These are phyloP conservation scores for Todus mexicanus DNA, from an alignment of 2,797 vertebrate genomes.

Conservation along the genomic window DNA sequence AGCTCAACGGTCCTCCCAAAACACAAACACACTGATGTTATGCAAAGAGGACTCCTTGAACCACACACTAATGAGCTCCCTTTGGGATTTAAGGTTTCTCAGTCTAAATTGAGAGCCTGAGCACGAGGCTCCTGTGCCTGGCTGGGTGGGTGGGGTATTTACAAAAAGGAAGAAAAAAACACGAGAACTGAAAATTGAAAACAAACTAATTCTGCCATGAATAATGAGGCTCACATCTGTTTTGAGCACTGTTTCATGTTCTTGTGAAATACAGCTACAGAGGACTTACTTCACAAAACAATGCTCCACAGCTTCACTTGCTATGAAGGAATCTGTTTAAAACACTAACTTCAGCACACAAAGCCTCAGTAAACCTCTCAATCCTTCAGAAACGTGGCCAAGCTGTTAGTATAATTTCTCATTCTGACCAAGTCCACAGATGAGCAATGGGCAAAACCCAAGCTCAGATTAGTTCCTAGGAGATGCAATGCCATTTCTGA, in stretches of 20 bases:
- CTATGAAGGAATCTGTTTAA: background rate
- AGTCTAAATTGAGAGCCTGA: background rate
- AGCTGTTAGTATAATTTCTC: background rate
- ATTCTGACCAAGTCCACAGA: background rate
- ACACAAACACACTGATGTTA: background rate
- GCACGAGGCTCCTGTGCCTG: background rate
- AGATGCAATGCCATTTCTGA: background rate
- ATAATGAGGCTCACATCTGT: conserved; percentile 1
- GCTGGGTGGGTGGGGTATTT: background rate
- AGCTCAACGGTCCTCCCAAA: background rate
- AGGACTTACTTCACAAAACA: conserved; percentile 28
- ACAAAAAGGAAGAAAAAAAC: background rate
- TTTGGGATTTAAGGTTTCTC: background rate
- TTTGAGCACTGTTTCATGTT: background rate
- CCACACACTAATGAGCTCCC: background rate
- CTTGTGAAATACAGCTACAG: conserved; percentile 40
- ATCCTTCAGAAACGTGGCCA: background rate
- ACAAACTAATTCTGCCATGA: background rate
- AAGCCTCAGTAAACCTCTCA: background rate
- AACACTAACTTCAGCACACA: background rate
- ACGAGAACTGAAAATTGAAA: conserved; percentile 6
- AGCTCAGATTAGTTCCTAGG: background rate
- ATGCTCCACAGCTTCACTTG: background rate
- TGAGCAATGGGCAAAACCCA: background rate
- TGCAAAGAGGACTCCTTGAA: background rate